Evolutionary conservation across 53 echinoderm and acorn worm genomes (phyloP), one percentile per base, ranked within the genome.

Genomic region (Zoroaster sp.): DNA sequence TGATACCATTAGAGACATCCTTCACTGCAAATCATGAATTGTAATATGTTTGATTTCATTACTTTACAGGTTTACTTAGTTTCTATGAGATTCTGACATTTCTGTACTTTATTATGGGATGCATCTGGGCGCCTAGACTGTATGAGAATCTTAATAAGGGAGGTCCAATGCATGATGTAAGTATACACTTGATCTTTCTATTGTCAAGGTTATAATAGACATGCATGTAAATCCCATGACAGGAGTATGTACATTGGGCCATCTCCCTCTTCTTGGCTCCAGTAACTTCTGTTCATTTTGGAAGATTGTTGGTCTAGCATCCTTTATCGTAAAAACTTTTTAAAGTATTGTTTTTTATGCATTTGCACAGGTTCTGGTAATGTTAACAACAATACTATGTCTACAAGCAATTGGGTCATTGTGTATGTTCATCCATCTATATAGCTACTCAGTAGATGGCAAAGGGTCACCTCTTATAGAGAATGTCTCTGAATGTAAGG

Each of bases 121-220:
- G 96, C 45, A 96, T 96, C 49, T 96, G 94, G 88, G 88, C 93
- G 36, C 94, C 96, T 17, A 90, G 85, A 55, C 45, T 96, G 15
- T 92, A 92, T 66, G 94, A 88, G 17, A 94, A 94, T 67, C 67
- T 96, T 17, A 87, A 82, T 70, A 94, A 94, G 21, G 46, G 92
- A 51, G 96, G 96, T 11, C 96, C 96, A 9, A 96, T 96, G 96
- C 94, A 96, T 74, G 94, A 94, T 69, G 94, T 94, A 77, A 92
- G 89, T 86, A 15, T 2, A 23, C 18, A 30, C 5, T 6, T 25
- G n/a, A 0, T 17, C 18, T 25, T 0, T 15, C 43, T 13, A 20
- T 42, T 9, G 17, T 67, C 14, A 25, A n/a, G 4, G 8, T 5
- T 18, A 7, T 53, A 34, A 8, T 3, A 0, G 5, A 35, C 13